A percentile compares a stretch with the other conserved stretches of the same genome.
Evolutionary conservation across 1,140 invertebrate species (phyloP).

Genomic region (Parasteatoda tepidariorum): DNA sequence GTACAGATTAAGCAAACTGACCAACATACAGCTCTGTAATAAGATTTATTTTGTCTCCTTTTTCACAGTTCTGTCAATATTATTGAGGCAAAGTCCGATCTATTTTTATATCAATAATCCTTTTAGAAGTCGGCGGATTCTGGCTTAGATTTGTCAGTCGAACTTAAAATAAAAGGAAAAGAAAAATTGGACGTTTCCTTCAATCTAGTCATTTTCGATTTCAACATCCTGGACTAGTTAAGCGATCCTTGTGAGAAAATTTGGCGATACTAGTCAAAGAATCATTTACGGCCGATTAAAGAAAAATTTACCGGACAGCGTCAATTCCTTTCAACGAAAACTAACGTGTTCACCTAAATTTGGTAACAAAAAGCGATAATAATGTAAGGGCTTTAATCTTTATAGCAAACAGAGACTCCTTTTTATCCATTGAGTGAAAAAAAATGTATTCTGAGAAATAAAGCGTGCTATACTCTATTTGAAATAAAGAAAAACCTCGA

Average conservation of each 20-base stretch:
- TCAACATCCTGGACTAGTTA: not conserved
- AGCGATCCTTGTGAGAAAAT: not conserved
- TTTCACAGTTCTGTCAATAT: not conserved
- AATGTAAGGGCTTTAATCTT: too few relatives aligned
- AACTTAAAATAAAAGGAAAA: conserved; percentile 24
- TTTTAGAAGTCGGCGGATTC: not conserved
- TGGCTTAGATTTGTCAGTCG: conserved; percentile 12
- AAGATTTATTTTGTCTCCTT: too few relatives aligned
- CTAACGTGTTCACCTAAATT: too few relatives aligned
- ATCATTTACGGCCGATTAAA: conserved; percentile 49
- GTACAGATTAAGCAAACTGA: too few relatives aligned
- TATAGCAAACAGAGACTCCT: too few relatives aligned
- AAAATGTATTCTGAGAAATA: conserved; percentile 24
- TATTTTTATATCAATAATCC: conserved; percentile 27
- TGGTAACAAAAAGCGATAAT: too few relatives aligned
- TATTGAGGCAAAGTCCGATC: too few relatives aligned
- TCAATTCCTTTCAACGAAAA: too few relatives aligned
- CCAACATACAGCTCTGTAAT: too few relatives aligned
- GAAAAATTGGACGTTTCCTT: conserved; percentile 45
- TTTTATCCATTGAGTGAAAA: too few relatives aligned
- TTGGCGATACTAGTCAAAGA: not conserved
- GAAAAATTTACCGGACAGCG: conserved; percentile 42
- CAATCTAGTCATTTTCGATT: conserved; percentile 44
- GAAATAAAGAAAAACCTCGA: conserved; percentile 16
- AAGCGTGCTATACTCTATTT: conserved; percentile 27